Conservation (phyloP, 2,888 invertebrate genomes). For the Stenotaenia linearis region DNA sequence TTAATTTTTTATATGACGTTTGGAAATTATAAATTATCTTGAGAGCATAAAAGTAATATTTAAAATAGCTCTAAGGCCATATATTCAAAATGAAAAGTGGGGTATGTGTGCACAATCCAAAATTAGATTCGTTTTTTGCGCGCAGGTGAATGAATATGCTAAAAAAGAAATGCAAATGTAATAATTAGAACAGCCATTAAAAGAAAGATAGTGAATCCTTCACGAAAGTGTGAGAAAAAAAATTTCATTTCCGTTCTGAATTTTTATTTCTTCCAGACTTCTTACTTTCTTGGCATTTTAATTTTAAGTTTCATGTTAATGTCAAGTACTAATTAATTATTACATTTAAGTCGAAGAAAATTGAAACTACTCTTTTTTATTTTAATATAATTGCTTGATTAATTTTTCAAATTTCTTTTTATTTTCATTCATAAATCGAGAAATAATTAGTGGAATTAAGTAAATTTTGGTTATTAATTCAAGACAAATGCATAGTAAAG, state of each 20-base stretch:
- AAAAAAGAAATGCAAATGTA: conserved; percentile 1
- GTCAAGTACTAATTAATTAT: too few relatives aligned
- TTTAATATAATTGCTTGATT: too few relatives aligned
- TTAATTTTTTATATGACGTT: background rate
- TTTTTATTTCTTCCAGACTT: background rate
- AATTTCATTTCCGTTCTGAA: background rate
- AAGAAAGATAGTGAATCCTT: background rate
- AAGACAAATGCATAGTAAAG: too few relatives aligned
- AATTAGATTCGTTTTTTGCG: background rate
- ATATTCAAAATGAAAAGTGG: background rate
- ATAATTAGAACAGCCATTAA: background rate
- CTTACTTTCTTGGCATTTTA: background rate
- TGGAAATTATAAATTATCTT: background rate
- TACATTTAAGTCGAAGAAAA: too few relatives aligned
- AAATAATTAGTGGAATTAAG: too few relatives aligned
- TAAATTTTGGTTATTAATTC: too few relatives aligned
- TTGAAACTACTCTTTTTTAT: too few relatives aligned
- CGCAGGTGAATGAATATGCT: background rate
- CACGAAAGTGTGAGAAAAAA: background rate
- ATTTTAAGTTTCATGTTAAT: background rate
- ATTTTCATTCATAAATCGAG: too few relatives aligned
- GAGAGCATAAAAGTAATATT: background rate
- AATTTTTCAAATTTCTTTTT: too few relatives aligned
- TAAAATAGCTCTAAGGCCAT: background rate
- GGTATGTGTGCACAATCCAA: background rate